Evolutionary conservation across 2,113 vertebrate genomes (phyloP).

Genomic region (Halichoerus grypus): DNA sequence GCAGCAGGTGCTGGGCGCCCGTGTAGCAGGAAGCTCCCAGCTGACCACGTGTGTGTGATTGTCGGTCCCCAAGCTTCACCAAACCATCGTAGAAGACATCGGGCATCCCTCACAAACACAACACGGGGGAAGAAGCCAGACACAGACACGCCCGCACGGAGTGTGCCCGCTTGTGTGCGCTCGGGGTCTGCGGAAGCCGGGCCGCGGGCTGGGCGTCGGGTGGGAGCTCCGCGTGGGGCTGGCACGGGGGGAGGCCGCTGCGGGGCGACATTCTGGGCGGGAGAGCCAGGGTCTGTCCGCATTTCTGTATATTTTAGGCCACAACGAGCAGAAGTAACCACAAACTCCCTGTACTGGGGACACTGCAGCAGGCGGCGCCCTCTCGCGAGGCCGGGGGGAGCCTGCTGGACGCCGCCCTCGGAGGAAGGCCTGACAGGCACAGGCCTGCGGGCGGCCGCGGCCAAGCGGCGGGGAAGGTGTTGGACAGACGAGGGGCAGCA

Average conservation of each 20-base stretch:
- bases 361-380: no score
- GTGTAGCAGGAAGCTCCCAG: neutral
- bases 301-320: neutral
- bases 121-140: neutral
- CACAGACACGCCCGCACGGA: accelerated
- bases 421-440: neutral
- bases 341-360: neutral
- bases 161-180: neutral
- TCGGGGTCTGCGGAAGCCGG: accelerated
- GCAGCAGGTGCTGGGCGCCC: neutral
- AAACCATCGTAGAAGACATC: neutral
- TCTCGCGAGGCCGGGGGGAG: neutral
- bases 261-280: neutral
- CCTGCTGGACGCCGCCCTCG: neutral
- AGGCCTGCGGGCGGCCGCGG: accelerated
- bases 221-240: neutral
- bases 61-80: neutral
- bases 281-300: neutral
- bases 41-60: neutral
- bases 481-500: neutral
- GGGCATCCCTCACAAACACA: accelerated
- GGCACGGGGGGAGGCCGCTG: no score
- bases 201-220: accelerated
- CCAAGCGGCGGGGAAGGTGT: neutral
- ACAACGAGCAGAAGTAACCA: neutral